Percentiles rank a stretch among this genome's conserved stretches.
These are phyloP conservation scores for Anolis apletophallus DNA, from an alignment of 2,797 vertebrate species.

Conservation along the genomic window DNA sequence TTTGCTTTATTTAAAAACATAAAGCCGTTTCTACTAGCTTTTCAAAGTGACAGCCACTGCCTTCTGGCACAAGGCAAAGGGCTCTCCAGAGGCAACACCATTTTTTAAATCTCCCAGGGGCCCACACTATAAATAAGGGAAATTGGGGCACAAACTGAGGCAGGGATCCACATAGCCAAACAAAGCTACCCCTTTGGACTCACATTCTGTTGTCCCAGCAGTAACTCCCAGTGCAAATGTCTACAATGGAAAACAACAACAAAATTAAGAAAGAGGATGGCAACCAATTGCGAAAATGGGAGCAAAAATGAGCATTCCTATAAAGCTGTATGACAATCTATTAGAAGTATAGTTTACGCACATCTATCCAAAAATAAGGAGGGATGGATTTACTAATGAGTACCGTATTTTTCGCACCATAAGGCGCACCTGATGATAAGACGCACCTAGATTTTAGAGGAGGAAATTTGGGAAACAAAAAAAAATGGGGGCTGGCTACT, in stretches of 20 bases:
- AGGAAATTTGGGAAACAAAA: too few relatives aligned
- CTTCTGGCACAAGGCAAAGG: background rate
- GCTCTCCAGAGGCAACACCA: background rate
- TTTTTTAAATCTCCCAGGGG: background rate
- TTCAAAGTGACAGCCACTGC: background rate
- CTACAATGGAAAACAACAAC: background rate
- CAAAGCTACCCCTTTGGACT: background rate
- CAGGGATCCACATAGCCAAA: background rate
- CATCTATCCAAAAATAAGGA: background rate
- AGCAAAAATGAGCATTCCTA: background rate
- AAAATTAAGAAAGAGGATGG: background rate
- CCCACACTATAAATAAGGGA: background rate
- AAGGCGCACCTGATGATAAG: too few relatives aligned
- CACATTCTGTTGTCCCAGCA: background rate
- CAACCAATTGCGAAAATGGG: background rate
- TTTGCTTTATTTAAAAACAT: constrained; percentile 3
- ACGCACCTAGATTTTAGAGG: too few relatives aligned
- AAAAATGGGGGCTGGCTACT: too few relatives aligned
- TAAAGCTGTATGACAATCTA: background rate
- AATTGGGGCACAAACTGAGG: background rate
- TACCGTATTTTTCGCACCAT: too few relatives aligned
- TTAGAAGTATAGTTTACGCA: background rate
- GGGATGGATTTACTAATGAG: background rate
- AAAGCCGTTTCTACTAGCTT: background rate
- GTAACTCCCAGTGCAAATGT: background rate